Evolutionary conservation across 2,113 vertebrate genomes (phyloP).

Genomic region (Datnioides undecimradiatus): DNA sequence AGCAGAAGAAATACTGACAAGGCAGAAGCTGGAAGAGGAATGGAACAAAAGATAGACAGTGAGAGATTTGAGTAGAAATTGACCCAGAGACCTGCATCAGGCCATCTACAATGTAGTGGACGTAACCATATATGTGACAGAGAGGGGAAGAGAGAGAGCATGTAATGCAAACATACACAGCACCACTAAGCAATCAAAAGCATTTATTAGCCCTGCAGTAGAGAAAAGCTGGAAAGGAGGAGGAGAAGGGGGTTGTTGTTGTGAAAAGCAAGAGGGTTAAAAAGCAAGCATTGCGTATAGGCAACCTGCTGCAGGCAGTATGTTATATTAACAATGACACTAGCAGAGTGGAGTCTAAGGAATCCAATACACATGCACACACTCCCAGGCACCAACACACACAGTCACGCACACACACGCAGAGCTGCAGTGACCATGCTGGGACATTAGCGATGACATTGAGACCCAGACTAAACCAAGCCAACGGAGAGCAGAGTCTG

Average conservation of each 20-base stretch:
- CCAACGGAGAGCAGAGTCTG: constrained; percentile 49
- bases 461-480: constrained; percentile 71
- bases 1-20: constrained; percentile 63
- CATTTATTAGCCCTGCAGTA: constrained; percentile 59
- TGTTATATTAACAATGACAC: constrained; percentile 81
- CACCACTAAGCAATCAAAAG: constrained; percentile 61
- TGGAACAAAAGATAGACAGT: constrained; percentile 53
- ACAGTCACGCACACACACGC: constrained; percentile 30
- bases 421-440: constrained; percentile 74
- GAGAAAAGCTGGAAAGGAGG: constrained; percentile 47
- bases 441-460: constrained; percentile 76
- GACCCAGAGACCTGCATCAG: constrained; percentile 57
- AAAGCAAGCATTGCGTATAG: constrained; percentile 71
- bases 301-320: constrained; percentile 68
- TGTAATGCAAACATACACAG: constrained; percentile 59
- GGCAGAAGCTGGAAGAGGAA: constrained; percentile 68
- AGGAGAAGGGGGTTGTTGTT: constrained; percentile 22
- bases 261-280: constrained; percentile 65
- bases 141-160: constrained; percentile 28
- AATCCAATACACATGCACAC: constrained; percentile 64
- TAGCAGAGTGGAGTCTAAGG: constrained; percentile 69
- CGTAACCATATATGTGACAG: constrained; percentile 42
- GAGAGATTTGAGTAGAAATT: constrained; percentile 63
- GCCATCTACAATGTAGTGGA: constrained; percentile 45
- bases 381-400: constrained; percentile 46